Conservation (phyloP, 2,797 vertebrate genomes). For the Sternotherus odoratus region DNA sequence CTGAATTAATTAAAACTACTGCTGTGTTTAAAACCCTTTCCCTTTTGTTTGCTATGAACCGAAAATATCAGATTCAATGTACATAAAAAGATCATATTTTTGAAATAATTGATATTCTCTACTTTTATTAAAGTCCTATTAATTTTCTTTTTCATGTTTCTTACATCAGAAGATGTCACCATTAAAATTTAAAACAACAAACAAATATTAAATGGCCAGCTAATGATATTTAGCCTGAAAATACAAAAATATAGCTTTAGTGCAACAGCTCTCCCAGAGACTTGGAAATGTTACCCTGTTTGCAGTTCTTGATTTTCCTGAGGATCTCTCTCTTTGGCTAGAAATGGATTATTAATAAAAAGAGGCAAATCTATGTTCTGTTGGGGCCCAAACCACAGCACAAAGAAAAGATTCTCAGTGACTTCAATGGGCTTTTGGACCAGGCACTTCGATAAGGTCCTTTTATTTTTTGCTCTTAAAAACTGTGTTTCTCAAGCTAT, state of each 20-base stretch:
- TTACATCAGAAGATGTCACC: background rate
- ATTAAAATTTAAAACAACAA: background rate
- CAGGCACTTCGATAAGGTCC: background rate
- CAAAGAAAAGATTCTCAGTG: background rate
- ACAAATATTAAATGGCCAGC: background rate
- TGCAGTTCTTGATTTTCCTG: background rate
- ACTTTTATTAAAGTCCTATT: background rate
- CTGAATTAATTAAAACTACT: slow-evolving; percentile 32
- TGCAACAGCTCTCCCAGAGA: background rate
- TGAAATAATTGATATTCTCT: background rate
- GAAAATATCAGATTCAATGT: background rate
- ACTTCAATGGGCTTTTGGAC: background rate
- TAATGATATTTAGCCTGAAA: background rate
- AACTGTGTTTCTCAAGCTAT: background rate
- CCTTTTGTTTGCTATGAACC: background rate
- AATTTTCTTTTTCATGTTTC: background rate
- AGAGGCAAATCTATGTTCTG: background rate
- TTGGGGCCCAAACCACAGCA: accelerated
- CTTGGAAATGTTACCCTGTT: background rate
- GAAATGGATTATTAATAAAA: background rate
- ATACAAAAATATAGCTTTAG: background rate
- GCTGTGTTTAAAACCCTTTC: background rate
- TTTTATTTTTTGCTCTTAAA: background rate
- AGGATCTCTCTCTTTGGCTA: background rate
- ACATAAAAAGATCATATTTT: background rate